Base-by-base conservation (phyloP, 2,888 invertebrate genomes). In the Phasia obesa region DNA sequence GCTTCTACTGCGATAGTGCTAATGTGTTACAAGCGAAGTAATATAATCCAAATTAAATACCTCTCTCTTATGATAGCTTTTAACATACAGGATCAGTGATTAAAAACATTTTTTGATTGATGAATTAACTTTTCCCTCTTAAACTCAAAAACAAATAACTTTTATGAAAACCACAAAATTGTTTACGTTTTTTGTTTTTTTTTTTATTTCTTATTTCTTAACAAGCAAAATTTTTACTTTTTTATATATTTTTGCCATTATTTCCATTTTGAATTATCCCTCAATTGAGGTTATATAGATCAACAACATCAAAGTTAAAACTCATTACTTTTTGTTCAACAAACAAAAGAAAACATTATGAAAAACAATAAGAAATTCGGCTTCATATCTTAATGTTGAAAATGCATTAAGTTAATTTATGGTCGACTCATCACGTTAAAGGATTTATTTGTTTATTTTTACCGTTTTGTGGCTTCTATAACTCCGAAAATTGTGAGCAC, bases 361-460 rank as follows among this genome's bases (percentile, higher is more conserved):
- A 4, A 42, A 42, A 13, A 13, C 38, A 42, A 42, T n/a, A 42
- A 13, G 15, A 42, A 42, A 42, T 42, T 42, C 4, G 1, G 15
- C 15, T 42, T 70, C 11, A 25, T 60, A 74, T 55, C 42, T 74
- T 64, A 31, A 64, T 55, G 62, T 21, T 53, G 5, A 53, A 73
- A 73, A 60, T 60, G 38, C 71, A 73, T 73, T 73, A 73, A 73
- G 62, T 51, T 47, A 76, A 67, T 67, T 74, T 67, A 80, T 80
- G 73, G 44, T 47, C 79, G 74, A 55, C 67, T 74, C 73, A 60
- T 51, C 73, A 67, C 15, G 79, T 74, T 62, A 55, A 74, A 80
- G 73, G 79, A 80, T 80, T 80, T 62, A 60, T 74, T 73, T 73
- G 60, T 79, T 74, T 74, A 23, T 65, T 47, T 44, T 59, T 64